These are phyloP conservation scores for Grammomys surdaster DNA, from an alignment of 2,113 vertebrate genomes.

Conservation along the genomic window DNA sequence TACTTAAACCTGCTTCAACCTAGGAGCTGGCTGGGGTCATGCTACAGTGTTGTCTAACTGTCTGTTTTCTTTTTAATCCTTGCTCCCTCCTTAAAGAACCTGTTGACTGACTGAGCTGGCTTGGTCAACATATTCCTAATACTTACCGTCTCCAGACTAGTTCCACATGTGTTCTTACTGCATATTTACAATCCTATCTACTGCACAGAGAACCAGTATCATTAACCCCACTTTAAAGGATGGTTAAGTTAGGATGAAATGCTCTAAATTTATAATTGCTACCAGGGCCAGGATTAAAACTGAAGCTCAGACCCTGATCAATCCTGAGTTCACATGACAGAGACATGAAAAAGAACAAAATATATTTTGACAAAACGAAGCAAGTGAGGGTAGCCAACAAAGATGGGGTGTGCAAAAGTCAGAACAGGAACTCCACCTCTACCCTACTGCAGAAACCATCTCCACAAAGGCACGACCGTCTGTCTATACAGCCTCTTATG, in stretches of 20 bases:
- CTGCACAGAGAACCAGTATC: background rate
- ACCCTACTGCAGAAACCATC: background rate
- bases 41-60: too few relatives aligned
- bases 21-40: too few relatives aligned
- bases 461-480: background rate
- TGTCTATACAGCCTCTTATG: background rate
- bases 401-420: background rate
- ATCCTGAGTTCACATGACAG: background rate
- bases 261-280: slow-evolving; percentile 35
- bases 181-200: background rate
- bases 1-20: too few relatives aligned
- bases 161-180: slow-evolving; percentile 21
- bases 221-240: background rate
- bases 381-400: background rate
- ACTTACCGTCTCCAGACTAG: slow-evolving; percentile 32
- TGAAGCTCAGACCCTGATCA: background rate
- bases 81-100: too few relatives aligned
- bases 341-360: slow-evolving; percentile 26
- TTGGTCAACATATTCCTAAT: background rate
- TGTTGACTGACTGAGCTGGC: too few relatives aligned
- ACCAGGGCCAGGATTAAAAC: background rate
- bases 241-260: slow-evolving; percentile 29
- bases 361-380: background rate
- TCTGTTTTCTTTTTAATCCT: too few relatives aligned
- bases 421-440: background rate